Conservation (phyloP, 2,113 vertebrate species). For the Saguinus midas region DNA sequence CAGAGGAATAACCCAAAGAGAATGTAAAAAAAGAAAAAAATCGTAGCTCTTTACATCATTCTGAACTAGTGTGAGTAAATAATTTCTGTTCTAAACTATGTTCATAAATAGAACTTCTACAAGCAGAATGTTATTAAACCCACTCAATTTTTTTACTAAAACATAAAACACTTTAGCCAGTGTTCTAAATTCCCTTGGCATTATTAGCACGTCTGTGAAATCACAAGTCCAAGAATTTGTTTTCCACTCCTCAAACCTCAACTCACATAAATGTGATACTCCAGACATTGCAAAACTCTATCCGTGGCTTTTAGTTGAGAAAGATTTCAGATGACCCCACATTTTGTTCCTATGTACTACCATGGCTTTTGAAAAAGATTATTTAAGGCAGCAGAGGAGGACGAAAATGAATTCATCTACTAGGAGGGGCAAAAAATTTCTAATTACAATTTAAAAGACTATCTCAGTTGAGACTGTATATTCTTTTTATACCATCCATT, state of each 20-base stretch:
- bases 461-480: not conserved
- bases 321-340: not conserved
- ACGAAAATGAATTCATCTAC: constrained; percentile 41
- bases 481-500: not conserved
- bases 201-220: not conserved
- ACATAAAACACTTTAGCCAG: not conserved
- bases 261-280: not conserved
- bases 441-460: constrained; percentile 45
- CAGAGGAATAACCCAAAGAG: not conserved
- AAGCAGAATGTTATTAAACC: not conserved
- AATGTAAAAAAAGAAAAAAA: not conserved
- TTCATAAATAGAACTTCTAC: constrained; percentile 29
- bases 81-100: constrained; percentile 32
- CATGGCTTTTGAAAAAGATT: not conserved
- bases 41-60: constrained; percentile 3
- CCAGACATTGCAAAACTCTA: not conserved
- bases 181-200: constrained; percentile 26
- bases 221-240: not conserved
- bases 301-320: not conserved
- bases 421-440: not conserved
- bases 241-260: not conserved
- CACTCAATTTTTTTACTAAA: constrained; percentile 33
- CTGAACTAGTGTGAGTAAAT: not conserved
- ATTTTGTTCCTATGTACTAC: not conserved
- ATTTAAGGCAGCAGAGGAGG: constrained; percentile 14